Base-by-base conservation (phyloP, 2,113 vertebrate genomes). In the Nycticebus coucang region DNA sequence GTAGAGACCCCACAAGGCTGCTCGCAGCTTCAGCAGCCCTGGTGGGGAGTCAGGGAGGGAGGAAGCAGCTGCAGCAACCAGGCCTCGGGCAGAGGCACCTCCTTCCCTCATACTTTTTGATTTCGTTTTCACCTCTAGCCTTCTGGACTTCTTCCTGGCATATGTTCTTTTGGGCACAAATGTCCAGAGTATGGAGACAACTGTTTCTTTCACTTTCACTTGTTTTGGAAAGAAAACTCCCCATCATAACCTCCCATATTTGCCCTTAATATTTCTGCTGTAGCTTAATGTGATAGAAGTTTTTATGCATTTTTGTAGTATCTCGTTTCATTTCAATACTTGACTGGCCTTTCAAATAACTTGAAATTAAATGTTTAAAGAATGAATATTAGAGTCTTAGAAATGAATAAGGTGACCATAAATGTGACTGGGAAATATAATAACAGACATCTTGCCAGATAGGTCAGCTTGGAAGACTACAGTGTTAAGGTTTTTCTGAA, bases 281-380 rank as follows among this genome's bases (percentile, higher is more conserved):
- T 64, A 62, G 68, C 62, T 89, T 50, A 79, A 74, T 41, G 55
- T 14, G 1, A 14, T 80, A 50, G 50, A 21, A 74, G 21, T 50
- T 74, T 91, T 55, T 50, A 12, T 50, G 17, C 41, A n/a, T 74
- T 37, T 22, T 45, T 64, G 37, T 35, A 87, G 14, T 86, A 9
- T 41, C 33, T 95, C n/a, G 8, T 90, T 86, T 82, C 64, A 69
- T 60, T 89, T 55, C 94, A 91, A 92, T 69, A 55, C 24, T 88
- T 71, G 45, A 81, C 3, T 84, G 74, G 37, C 13, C 59, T 92
- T 85, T 92, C 81, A 78, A 77, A 30, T 41, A 33, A 57, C 60
- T 24, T 66, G 33, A 94, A 93, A 89, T 86, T 90, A 35, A 55
- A 14, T 57, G 10, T 15, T 30, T 9, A 45, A 87, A 91, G 77